Evolutionary conservation across 2,113 vertebrate species (phyloP).

Genomic region (Mungos mungo): DNA sequence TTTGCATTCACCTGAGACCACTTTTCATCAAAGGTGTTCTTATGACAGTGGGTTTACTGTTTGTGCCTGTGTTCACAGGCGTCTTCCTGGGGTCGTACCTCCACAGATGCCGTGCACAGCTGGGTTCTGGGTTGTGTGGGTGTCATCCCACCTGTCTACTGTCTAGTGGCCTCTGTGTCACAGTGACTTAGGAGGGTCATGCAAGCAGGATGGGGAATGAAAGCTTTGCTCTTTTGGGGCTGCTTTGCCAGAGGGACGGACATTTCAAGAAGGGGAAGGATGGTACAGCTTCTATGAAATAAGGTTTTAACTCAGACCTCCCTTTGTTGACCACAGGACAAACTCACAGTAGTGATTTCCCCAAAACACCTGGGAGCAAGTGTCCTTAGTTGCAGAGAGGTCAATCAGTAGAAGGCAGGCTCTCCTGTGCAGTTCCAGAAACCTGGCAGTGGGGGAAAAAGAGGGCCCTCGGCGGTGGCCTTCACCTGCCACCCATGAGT

Average conservation of each 20-base stretch:
- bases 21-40: not conserved
- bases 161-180: not conserved
- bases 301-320: not conserved
- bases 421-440: not conserved
- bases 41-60: not conserved
- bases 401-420: not conserved
- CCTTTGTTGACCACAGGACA: not conserved
- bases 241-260: not conserved
- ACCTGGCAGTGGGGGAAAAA: not conserved
- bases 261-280: not conserved
- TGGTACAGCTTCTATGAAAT: not conserved
- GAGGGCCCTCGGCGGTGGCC: not conserved
- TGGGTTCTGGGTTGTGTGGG: too few relatives aligned
- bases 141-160: not conserved
- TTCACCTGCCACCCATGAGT: not conserved
- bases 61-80: not conserved
- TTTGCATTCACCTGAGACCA: not conserved
- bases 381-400: not conserved
- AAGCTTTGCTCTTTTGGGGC: not conserved
- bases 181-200: not conserved
- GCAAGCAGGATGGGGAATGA: not conserved
- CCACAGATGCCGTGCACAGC: accelerated
- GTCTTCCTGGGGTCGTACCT: not conserved
- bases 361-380: accelerated
- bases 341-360: not conserved